These are phyloP conservation scores for Pedetes capensis DNA, from an alignment of 2,113 vertebrate species.

Conservation along the genomic window DNA sequence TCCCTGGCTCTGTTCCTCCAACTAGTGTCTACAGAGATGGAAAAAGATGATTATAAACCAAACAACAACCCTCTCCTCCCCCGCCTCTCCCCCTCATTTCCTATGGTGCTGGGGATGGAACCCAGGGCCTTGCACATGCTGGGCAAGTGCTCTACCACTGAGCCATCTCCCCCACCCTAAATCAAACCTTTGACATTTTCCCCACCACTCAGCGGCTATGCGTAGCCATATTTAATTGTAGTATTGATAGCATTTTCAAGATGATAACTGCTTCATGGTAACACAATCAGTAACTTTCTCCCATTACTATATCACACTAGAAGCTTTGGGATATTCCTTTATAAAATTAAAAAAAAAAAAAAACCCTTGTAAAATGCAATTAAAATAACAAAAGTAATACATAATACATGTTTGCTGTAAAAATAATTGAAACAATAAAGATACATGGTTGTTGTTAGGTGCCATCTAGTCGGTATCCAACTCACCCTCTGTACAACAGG, in stretches of 20 bases:
- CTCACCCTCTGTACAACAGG: no score
- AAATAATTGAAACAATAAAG: background rate
- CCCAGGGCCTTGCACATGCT: no score
- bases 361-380: background rate
- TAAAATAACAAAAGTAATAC: background rate
- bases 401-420: background rate
- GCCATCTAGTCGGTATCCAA: no score
- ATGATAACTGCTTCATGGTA: background rate
- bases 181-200: background rate
- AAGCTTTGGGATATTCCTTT: background rate
- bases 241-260: background rate
- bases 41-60: background rate
- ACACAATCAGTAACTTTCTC: background rate
- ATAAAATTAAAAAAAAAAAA: conserved; percentile 6
- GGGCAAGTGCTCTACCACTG: no score
- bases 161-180: no score
- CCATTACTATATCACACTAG: background rate
- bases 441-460: no score
- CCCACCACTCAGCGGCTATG: background rate
- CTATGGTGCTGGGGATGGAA: no score
- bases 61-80: no score
- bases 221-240: background rate
- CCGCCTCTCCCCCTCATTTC: no score
- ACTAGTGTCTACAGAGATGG: background rate
- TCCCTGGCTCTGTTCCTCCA: background rate